phyloP scores from a whole-genome alignment of 2,797 vertebrate genomes.

The Cuculus canorus region DNA sequence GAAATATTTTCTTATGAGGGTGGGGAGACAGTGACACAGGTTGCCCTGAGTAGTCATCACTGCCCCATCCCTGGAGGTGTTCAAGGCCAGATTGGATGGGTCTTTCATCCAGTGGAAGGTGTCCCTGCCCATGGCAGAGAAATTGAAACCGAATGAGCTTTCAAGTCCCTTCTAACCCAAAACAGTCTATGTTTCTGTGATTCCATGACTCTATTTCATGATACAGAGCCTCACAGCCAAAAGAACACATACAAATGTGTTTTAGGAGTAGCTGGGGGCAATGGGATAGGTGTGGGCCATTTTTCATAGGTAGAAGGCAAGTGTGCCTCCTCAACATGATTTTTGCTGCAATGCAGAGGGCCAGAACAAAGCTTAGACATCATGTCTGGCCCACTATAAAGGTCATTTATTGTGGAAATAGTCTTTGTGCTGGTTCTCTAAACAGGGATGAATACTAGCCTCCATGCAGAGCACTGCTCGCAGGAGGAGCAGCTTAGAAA shows the following conservation, averaged over 20 bases:
- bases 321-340: background rate
- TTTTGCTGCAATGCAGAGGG: constrained; percentile 3
- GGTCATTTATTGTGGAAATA: constrained; percentile 33
- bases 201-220: background rate
- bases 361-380: background rate
- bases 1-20: too few relatives aligned
- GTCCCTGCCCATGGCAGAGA: too few relatives aligned
- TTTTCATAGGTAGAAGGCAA: background rate
- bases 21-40: too few relatives aligned
- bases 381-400: background rate
- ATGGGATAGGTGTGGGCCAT: background rate
- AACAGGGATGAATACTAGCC: background rate
- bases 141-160: too few relatives aligned
- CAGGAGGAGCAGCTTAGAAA: background rate
- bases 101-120: too few relatives aligned
- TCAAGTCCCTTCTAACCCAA: too few relatives aligned
- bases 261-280: background rate
- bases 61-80: too few relatives aligned
- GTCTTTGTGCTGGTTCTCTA: background rate
- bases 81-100: too few relatives aligned
- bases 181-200: too few relatives aligned
- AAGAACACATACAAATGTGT: background rate
- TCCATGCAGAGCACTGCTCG: background rate
- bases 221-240: background rate
- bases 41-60: too few relatives aligned